A percentile compares a stretch with the other conserved stretches of the same genome.
phyloP scores from a whole-genome alignment of 2,888 invertebrate species.

The Clepsis dumicolana region DNA sequence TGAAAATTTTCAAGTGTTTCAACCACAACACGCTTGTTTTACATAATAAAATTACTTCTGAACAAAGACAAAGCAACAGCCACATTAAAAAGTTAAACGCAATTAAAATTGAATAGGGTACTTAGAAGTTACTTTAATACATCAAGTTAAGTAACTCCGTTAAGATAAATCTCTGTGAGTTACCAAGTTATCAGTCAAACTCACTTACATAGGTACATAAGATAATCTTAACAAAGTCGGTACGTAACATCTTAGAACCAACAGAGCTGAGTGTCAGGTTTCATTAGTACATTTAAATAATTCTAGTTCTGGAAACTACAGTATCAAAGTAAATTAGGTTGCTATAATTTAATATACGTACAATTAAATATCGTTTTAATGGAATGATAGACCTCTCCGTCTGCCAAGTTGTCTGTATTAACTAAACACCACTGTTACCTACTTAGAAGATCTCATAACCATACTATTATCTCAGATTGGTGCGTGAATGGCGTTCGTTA shows the following conservation, averaged over 20 bases:
- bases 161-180: conserved; percentile 32
- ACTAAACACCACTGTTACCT: not conserved
- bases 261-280: not conserved
- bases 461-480: not conserved
- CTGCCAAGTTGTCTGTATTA: not conserved
- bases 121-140: conserved; percentile 33
- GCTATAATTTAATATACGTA: not conserved
- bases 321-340: not conserved
- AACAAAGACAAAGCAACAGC: conserved; percentile 11
- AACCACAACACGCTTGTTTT: conserved; percentile 6
- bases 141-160: conserved; percentile 37
- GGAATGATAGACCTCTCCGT: not conserved
- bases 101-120: conserved; percentile 35
- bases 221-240: conserved; percentile 70
- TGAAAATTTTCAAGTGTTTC: not conserved
- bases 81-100: conserved; percentile 36
- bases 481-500: no score
- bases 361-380: not conserved
- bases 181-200: conserved; percentile 32
- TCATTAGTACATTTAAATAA: not conserved
- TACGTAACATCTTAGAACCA: not conserved
- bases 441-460: not conserved
- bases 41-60: conserved; percentile 19
- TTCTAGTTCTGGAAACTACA: not conserved
- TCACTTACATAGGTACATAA: conserved; percentile 63